phyloP scores from a whole-genome alignment of 1,140 invertebrate species.

The Drosophila triauraria region DNA sequence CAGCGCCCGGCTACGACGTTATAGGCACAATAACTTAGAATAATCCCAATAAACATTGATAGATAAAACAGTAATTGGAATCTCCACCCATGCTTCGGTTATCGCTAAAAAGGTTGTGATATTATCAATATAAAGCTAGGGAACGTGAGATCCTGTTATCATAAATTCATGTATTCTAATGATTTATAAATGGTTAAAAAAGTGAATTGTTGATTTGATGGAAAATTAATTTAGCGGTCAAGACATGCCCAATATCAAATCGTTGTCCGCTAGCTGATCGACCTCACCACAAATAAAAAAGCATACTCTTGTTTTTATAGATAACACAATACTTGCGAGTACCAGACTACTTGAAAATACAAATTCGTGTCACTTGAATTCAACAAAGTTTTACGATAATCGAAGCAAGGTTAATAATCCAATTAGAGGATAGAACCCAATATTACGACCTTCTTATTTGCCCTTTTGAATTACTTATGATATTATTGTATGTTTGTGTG shows the following conservation, averaged over 20 bases:
- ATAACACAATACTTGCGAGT: no score
- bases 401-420: conserved; percentile 4
- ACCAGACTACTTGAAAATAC: background rate
- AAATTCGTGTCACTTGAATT: background rate
- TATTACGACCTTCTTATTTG: background rate
- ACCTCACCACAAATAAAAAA: background rate
- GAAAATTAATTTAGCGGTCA: background rate
- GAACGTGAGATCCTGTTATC: background rate
- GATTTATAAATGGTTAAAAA: background rate
- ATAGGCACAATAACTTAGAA: conserved; percentile 80
- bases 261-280: no score
- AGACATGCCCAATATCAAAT: background rate
- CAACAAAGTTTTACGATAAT: conserved; percentile 5
- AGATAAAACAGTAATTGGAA: background rate
- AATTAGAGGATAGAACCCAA: background rate
- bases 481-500: no score
- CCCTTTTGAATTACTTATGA: no score
- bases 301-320: background rate
- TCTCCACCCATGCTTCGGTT: conserved; percentile 6
- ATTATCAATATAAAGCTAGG: background rate
- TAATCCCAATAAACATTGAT: conserved; percentile 47
- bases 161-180: background rate
- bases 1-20: conserved; percentile 80
- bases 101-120: conserved; percentile 12
- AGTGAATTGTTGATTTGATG: background rate